Percentiles rank a stretch among this genome's conserved stretches.
Conservation (phyloP, 1,140 invertebrate genomes). For the Diprion similis region DNA sequence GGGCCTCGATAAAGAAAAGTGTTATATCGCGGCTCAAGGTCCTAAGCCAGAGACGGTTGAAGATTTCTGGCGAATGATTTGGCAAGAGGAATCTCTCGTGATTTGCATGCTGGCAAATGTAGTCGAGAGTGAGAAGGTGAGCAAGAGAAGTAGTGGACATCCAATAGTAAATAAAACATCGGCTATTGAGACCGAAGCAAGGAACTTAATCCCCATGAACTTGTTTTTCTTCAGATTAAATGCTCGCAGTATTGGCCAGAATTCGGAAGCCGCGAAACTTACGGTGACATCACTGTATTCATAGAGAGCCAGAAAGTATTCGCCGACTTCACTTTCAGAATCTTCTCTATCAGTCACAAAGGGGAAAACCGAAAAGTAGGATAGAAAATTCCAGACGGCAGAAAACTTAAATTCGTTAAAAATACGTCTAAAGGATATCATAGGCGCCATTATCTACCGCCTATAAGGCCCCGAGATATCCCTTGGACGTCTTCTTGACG, state of each 20-base stretch:
- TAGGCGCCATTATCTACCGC: too few species aligned
- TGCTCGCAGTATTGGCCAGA: conserved; percentile 97
- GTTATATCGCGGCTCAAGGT: conserved; percentile 94
- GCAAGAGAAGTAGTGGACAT: not conserved
- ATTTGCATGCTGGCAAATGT: conserved; percentile 97
- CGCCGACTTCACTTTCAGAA: conserved; percentile 94
- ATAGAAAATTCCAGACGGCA: not conserved
- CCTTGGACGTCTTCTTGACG: too few species aligned
- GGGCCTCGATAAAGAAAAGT: conserved; percentile 90
- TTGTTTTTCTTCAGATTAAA: conserved; percentile 75
- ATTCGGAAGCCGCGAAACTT: conserved; percentile 83
- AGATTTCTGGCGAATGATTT: conserved; percentile 99
- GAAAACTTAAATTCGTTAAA: too few species aligned
- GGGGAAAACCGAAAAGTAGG: conserved; percentile 70
- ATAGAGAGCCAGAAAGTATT: conserved; percentile 91
- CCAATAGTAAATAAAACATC: too few species aligned
- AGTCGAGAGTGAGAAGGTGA: conserved; percentile 78
- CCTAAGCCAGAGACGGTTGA: conserved; percentile 92
- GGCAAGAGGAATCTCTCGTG: conserved; percentile 88
- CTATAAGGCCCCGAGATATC: too few species aligned
- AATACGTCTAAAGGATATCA: too few species aligned
- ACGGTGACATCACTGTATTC: conserved; percentile 87
- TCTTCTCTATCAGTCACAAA: conserved; percentile 78
- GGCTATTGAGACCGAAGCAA: too few species aligned
- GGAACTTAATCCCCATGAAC: too few species aligned